Conservation (phyloP, 2,797 vertebrate genomes). For the Helostoma temminkii region DNA sequence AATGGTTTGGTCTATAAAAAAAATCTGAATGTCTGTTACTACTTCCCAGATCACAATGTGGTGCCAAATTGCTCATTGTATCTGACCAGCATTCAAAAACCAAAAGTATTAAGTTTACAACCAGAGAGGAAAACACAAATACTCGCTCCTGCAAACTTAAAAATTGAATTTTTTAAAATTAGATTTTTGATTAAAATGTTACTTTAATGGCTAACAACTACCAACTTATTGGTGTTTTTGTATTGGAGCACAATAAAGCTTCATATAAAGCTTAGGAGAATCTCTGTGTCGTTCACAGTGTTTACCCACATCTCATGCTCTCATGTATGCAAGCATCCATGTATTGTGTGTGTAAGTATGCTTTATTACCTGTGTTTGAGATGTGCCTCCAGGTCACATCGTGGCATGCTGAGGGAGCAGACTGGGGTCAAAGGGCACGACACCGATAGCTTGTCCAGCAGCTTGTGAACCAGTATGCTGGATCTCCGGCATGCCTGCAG, state of each 20-base stretch:
- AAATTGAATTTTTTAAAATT: neutral
- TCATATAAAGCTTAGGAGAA: slow-evolving; percentile 4
- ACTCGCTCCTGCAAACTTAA: neutral
- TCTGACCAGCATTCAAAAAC: neutral
- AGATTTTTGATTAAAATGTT: neutral
- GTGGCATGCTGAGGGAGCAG: slow-evolving; percentile 95
- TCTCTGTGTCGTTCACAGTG: neutral
- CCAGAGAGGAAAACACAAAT: neutral
- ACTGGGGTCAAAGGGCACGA: slow-evolving; percentile 88
- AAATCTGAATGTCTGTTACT: neutral
- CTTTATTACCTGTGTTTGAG: slow-evolving; percentile 94
- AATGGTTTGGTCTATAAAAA: neutral
- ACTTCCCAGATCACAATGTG: neutral
- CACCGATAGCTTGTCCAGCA: slow-evolving; percentile 95
- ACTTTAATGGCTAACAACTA: neutral
- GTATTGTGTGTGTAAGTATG: neutral
- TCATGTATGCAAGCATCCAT: neutral
- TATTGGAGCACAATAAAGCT: slow-evolving; percentile 6
- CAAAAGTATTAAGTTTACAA: neutral
- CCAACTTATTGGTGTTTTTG: neutral
- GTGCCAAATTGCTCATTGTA: neutral
- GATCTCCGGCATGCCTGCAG: slow-evolving; percentile 95
- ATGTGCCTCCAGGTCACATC: slow-evolving; percentile 96
- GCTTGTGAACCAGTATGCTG: slow-evolving; percentile 98
- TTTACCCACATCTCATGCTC: neutral